phyloP scores from a whole-genome alignment of 1,140 invertebrate genomes.

The Globodera rostochiensis region DNA sequence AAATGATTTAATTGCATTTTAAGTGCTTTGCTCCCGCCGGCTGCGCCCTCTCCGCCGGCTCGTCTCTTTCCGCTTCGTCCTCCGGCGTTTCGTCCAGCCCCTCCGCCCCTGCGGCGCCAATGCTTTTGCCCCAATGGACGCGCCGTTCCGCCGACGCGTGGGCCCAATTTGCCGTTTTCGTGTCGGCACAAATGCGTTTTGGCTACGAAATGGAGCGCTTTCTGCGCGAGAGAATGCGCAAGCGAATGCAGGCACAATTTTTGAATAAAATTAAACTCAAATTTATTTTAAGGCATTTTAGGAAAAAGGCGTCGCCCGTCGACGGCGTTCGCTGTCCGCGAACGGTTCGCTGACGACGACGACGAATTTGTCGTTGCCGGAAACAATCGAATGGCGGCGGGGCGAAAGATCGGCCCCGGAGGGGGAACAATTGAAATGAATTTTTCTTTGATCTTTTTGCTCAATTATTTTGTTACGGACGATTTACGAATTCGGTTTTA shows the following conservation, averaged over 20 bases:
- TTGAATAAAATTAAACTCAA: neutral
- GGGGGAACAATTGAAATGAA: neutral
- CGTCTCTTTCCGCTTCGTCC: neutral
- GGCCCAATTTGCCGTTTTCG: constrained; percentile 11
- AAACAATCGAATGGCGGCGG: neutral
- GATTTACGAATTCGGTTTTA: too few relatives aligned
- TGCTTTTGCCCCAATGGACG: constrained; percentile 11
- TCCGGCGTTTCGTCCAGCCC: neutral
- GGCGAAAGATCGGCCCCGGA: neutral
- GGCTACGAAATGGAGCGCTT: constrained; percentile 19
- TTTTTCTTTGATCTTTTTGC: too few relatives aligned
- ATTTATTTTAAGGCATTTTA: neutral
- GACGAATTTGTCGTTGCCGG: neutral
- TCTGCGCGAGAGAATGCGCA: constrained; percentile 4
- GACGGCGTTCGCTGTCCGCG: neutral
- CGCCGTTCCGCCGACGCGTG: constrained; percentile 3
- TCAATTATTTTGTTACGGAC: too few relatives aligned
- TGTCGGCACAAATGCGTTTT: constrained; percentile 4
- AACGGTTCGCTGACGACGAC: neutral
- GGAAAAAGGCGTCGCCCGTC: neutral
- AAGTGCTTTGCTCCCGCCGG: neutral
- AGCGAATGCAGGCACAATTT: neutral
- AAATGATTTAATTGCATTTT: neutral
- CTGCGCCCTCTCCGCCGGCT: neutral
- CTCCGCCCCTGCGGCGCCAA: neutral